These are phyloP conservation scores for Aquatica leii DNA, from an alignment of 2,888 invertebrate species.

Conservation along the genomic window DNA sequence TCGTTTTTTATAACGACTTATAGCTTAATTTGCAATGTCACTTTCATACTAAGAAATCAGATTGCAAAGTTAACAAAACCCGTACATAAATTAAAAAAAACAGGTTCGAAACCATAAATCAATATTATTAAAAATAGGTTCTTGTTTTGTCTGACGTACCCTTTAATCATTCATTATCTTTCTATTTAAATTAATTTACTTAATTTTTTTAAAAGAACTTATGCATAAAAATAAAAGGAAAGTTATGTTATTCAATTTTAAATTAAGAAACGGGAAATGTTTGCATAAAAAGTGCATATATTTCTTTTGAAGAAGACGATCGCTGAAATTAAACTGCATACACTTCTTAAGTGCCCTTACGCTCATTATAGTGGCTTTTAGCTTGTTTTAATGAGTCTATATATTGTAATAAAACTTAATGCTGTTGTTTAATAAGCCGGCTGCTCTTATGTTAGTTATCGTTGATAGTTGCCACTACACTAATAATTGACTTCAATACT, in stretches of 20 bases:
- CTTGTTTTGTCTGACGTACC: conserved; percentile 23
- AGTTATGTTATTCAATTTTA: no score
- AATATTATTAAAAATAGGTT: conserved; percentile 27
- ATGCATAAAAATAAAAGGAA: no score
- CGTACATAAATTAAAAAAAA: conserved; percentile 16
- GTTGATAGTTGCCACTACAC: conserved; percentile 11
- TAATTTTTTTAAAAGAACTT: no score
- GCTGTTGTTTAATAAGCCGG: conserved; percentile 13
- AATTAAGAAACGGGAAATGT: no score
- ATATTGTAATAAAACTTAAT: conserved; percentile 25
- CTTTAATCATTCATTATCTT: conserved; percentile 30
- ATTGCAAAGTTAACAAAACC: conserved; percentile 22
- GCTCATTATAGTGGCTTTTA: conserved; percentile 15
- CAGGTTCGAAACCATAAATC: conserved; percentile 30
- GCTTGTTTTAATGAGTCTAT: neutral
- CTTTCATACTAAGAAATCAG: conserved; percentile 19
- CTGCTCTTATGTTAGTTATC: conserved; percentile 19
- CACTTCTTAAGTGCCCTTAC: conserved; percentile 15
- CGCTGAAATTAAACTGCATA: no score
- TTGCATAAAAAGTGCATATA: no score
- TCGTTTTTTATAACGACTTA: neutral
- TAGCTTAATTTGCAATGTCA: conserved; percentile 13
- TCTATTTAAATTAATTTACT: conserved; percentile 34
- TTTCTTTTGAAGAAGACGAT: no score
- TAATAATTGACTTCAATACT: conserved; percentile 12